Base-by-base conservation (phyloP, 2,797 vertebrate species). In the Enteromius afrohamiltoni region DNA sequence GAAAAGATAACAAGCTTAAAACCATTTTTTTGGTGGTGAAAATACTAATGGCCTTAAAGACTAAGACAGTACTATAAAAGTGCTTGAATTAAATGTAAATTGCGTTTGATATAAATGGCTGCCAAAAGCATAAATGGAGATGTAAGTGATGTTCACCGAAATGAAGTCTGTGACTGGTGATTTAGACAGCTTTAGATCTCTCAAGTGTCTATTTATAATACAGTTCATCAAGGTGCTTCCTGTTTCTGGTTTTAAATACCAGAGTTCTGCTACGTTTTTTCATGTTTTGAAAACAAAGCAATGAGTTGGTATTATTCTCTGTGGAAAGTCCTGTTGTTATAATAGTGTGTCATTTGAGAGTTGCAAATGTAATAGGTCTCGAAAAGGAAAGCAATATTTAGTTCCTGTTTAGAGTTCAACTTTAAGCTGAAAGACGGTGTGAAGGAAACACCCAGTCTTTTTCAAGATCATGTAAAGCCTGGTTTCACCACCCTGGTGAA, bases 371-470 rank as follows among this genome's bases (percentile, higher is more conserved):
- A 4, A 3, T 6, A 16, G 13, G 11, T 0, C 6, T 6, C 34
- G 47, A 74, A 37, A 3, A 34, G 10, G 29, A 13, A 47, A 7
- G 26, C 26, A 13, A 8, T 19, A 17, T 17, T 68, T 79, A 79
- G 13, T 55, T 51, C 47, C 68, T 37, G 29, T 16, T 65, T 40
- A 45, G 14, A 62, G 55, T 3, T 0, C 6, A 0, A 34, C 19
- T n/a, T 8, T 16, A 6, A 47, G 29, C 3, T 23, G 7, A 23
- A 68, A 16, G 1, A 19, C 69, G 77, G 77, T 79, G 77, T 40
- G 77, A 79, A 53, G 4, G 1, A 47, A 68, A 79, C 77, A 55
- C 77, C 58, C 74, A 58, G 7, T 40, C 14, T 17, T 60, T 26
- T 14, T 40, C 19, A 23, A 0, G 58, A 6, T 47, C 9, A 4